phyloP scores from a whole-genome alignment of 2,888 invertebrate genomes.

The Neocrepidodera transversa region DNA sequence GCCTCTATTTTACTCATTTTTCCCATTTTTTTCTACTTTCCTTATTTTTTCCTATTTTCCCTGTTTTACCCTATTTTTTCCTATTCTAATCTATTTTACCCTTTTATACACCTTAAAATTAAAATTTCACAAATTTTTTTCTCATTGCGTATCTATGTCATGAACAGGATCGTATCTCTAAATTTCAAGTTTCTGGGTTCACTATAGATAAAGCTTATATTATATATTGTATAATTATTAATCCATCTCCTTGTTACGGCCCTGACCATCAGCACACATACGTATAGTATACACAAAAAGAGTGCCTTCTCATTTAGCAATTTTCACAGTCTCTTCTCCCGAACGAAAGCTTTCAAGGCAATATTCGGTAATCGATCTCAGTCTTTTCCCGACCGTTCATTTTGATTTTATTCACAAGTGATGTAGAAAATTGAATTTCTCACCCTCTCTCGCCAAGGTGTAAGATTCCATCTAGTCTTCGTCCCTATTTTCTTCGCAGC shows the following conservation, averaged over 20 bases:
- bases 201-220: no score
- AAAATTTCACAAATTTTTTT: no score
- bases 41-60: no score
- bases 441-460: conserved; percentile 51
- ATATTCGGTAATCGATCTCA: conserved; percentile 46
- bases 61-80: no score
- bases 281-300: conserved; percentile 11
- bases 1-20: no score
- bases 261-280: not conserved
- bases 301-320: conserved; percentile 29
- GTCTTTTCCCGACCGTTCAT: conserved; percentile 49
- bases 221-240: no score
- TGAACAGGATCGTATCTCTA: no score
- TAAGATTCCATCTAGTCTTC: conserved; percentile 37
- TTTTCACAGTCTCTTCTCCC: conserved; percentile 29
- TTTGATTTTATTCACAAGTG: conserved; percentile 62
- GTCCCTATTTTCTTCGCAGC: not conserved
- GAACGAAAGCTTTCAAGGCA: conserved; percentile 16
- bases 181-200: no score
- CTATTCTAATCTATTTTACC: no score
- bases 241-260: not conserved
- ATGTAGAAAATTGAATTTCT: conserved; percentile 63
- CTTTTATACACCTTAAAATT: no score
- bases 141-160: no score
- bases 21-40: no score